These are phyloP conservation scores for Troides oblongomaculatus DNA, from an alignment of 2,888 invertebrate genomes.

Conservation along the genomic window DNA sequence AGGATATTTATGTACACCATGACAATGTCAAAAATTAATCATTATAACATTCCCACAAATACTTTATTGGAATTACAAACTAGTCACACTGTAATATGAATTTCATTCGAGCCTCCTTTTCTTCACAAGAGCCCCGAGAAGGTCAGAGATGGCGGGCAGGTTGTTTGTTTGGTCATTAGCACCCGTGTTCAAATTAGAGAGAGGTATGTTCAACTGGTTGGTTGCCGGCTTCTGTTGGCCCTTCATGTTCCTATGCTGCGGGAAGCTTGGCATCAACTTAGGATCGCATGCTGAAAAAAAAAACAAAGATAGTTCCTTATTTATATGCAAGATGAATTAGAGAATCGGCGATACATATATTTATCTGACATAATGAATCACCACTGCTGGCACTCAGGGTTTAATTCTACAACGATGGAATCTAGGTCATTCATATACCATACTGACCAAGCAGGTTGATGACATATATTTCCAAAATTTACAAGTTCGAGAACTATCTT, in stretches of 20 bases:
- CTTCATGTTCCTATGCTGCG: conserved; percentile 94
- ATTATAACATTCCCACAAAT: conserved; percentile 13
- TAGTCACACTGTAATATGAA: conserved; percentile 23
- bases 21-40: conserved; percentile 29
- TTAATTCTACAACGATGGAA: too few relatives aligned
- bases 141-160: conserved; percentile 89
- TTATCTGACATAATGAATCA: too few relatives aligned
- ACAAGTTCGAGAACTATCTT: too few relatives aligned
- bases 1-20: conserved; percentile 9
- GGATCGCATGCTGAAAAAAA: conserved; percentile 92
- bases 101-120: conserved; percentile 86
- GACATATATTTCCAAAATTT: too few relatives aligned
- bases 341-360: too few relatives aligned
- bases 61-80: conserved; percentile 31
- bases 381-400: too few relatives aligned
- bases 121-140: conserved; percentile 89
- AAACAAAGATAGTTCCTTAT: conserved; percentile 1
- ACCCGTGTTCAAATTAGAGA: conserved; percentile 78
- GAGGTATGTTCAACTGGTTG: conserved; percentile 68
- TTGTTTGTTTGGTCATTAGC: conserved; percentile 87
- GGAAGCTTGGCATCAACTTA: conserved; percentile 98
- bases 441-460: too few relatives aligned
- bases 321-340: neutral
- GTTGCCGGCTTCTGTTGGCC: conserved; percentile 61
- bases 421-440: too few relatives aligned